A percentile compares a stretch with the other conserved stretches of the same genome.
phyloP scores from a whole-genome alignment of 2,797 vertebrate species.

The Psittacula echo region DNA sequence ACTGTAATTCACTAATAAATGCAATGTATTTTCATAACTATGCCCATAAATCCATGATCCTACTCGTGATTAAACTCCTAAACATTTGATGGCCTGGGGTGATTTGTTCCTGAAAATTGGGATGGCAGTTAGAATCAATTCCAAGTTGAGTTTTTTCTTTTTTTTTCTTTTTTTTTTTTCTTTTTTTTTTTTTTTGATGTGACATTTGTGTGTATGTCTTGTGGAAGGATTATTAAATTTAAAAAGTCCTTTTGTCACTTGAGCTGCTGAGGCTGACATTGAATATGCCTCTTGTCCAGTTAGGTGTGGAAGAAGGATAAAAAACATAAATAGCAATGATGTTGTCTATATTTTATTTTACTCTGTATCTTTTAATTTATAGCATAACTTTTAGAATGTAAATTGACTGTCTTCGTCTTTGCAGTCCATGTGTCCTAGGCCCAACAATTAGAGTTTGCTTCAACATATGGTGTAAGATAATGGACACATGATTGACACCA shows the following conservation, averaged over 20 bases:
- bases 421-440: rapidly evolving
- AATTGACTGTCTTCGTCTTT: not conserved
- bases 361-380: not conserved
- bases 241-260: not conserved
- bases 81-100: not conserved
- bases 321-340: not conserved
- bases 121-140: not conserved
- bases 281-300: not conserved
- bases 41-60: not conserved
- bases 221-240: not conserved
- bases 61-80: not conserved
- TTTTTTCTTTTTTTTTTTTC: not conserved
- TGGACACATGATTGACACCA: not conserved
- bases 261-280: not conserved
- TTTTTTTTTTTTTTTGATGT: not conserved
- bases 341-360: not conserved
- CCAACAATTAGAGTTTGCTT: not conserved
- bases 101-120: not conserved
- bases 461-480: not conserved
- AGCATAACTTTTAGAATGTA: not conserved
- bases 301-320: not conserved
- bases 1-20: not conserved
- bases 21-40: not conserved
- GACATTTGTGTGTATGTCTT: not conserved
- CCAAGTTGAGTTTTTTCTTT: not conserved